Evolutionary conservation across 1,140 invertebrate genomes (phyloP), one percentile per base, ranked within the genome.

Genomic region (Drosophila sp.): DNA sequence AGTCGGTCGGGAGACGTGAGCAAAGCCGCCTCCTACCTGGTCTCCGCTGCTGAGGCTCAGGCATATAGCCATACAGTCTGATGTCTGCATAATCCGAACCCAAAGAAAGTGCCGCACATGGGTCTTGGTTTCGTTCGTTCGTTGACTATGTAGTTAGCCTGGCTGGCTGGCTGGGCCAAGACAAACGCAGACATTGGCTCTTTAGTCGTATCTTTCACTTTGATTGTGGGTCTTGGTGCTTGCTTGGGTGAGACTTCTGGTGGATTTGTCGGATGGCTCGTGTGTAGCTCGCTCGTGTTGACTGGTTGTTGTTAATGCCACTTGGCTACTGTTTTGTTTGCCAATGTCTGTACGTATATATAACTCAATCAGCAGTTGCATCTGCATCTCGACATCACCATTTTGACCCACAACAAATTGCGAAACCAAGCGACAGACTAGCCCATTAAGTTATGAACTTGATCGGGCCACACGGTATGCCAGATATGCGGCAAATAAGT

Each of bases 191-290:
- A 82, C 83, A 72, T 61, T 82, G 76, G 69, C 79, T 86, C 66
- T 87, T 86, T 86, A 86, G 83, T 75, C 83, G 83, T 86, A 86
- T 86, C 83, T 86, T 87, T 86, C 83, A 86, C 83, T 87, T 84
- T 87, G 83, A 89, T 89, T 87, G 84, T 77, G 79, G 70, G 71
- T 78, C 71, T 17, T 17, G 17, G 17, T 17, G 17, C 17, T 17
- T 17, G 17, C 17, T 17, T 33, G 63, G 32, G 54, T 29, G 44
- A 50, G 44, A 50, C 44, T 50, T 23, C 41, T 41, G 40, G 29
- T 41, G 40, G 29, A 41, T 44, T 23, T 25, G 44, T 32, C 50
- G 32, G 17, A 63, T 80, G 75, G 70, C 76, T 72, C 44, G 67
- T 78, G 76, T 76, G 76, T 61, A 58, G 44, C 71, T 74, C 66